Percentiles rank a stretch among this genome's conserved stretches.
phyloP scores from a whole-genome alignment of 2,797 vertebrate genomes.

The Coracias cyanogaster region DNA sequence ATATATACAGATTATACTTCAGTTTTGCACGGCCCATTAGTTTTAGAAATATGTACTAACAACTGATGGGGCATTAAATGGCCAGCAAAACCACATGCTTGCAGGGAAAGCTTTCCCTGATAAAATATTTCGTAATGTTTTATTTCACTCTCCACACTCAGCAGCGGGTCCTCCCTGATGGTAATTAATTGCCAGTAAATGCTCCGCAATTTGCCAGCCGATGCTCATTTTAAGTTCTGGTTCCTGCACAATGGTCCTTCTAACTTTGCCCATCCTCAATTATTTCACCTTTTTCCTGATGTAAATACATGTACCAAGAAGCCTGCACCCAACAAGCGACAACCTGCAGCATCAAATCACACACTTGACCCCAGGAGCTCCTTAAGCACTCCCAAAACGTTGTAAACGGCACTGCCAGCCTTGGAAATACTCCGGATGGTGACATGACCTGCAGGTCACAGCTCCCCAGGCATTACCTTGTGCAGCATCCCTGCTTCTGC shows the following conservation, averaged over 20 bases:
- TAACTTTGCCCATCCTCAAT: background rate
- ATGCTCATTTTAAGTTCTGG: background rate
- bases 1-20: background rate
- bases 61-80: background rate
- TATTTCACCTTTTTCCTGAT: background rate
- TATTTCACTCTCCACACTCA: background rate
- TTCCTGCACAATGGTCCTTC: background rate
- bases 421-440: background rate
- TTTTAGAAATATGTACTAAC: background rate
- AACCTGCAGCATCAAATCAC: background rate
- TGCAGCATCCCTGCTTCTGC: background rate
- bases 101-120: background rate
- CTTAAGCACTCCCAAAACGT: background rate
- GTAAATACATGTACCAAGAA: background rate
- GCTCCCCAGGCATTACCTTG: background rate
- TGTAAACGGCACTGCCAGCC: background rate
- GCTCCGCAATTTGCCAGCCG: background rate
- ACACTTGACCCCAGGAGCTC: background rate
- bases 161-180: background rate
- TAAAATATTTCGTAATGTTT: background rate
- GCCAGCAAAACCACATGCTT: background rate
- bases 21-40: background rate
- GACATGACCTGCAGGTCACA: rapidly evolving
- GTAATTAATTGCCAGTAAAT: background rate
- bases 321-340: background rate